A percentile compares a stretch with the other conserved stretches of the same genome.
These are phyloP conservation scores for Leptopilina clavipes DNA, from an alignment of 1,140 invertebrate genomes.

Conservation along the genomic window DNA sequence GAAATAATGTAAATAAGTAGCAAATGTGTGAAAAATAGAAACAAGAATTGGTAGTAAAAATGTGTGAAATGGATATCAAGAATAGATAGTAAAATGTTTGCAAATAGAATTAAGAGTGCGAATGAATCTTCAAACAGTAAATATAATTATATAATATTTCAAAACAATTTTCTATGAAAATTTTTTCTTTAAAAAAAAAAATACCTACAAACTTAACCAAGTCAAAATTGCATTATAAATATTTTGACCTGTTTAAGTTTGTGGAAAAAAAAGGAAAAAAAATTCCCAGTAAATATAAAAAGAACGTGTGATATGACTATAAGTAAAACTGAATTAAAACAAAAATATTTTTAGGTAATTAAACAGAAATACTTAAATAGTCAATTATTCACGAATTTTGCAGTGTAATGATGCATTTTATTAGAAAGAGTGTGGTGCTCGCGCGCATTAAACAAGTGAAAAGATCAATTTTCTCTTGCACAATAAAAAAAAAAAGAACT, in stretches of 20 bases:
- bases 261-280: neutral
- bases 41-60: conserved; percentile 10
- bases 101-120: neutral
- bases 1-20: no score
- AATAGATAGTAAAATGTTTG: conserved; percentile 10
- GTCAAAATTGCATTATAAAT: conserved; percentile 10
- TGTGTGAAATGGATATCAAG: neutral
- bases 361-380: conserved; percentile 14
- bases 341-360: neutral
- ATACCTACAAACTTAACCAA: neutral
- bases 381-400: conserved; percentile 23
- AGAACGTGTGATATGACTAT: neutral
- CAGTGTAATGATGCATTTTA: conserved; percentile 34
- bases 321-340: neutral
- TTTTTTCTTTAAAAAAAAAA: neutral
- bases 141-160: neutral
- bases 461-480: conserved; percentile 20
- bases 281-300: neutral
- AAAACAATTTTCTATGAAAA: conserved; percentile 26
- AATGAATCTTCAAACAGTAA: neutral
- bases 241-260: conserved; percentile 35
- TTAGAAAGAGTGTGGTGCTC: conserved; percentile 26
- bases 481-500: neutral
- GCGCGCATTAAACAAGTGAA: conserved; percentile 32
- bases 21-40: neutral